phyloP scores from a whole-genome alignment of 2,888 invertebrate species.

The Dendrolimus houi region DNA sequence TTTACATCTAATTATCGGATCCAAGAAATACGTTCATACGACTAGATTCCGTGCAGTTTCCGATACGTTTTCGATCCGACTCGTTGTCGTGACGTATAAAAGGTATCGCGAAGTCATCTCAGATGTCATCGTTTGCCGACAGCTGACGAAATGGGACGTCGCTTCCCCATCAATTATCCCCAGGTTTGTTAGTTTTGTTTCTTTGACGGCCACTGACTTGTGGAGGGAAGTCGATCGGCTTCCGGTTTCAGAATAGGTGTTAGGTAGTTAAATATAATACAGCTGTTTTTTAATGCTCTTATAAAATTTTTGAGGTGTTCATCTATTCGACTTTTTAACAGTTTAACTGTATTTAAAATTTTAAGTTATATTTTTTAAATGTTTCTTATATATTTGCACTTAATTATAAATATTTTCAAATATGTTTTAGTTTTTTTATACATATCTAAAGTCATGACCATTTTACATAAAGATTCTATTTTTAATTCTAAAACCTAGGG shows the following conservation, averaged over 20 bases:
- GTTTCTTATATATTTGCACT: no score
- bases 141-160: constrained; percentile 42
- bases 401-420: no score
- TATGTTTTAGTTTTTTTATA: no score
- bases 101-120: constrained; percentile 24
- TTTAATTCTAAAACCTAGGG: no score
- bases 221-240: constrained; percentile 23
- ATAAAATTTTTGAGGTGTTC: no score
- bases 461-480: no score
- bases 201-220: constrained; percentile 12
- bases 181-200: constrained; percentile 19
- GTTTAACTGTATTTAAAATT: no score
- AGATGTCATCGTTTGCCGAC: constrained; percentile 35
- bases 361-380: no score
- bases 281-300: constrained; percentile 4
- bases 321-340: no score
- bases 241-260: constrained; percentile 34
- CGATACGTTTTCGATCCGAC: constrained; percentile 6
- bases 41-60: not conserved
- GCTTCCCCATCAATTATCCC: constrained; percentile 41
- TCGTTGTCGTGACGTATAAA: constrained; percentile 17
- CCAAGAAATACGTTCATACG: no score
- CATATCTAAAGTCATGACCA: no score
- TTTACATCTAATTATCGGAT: no score
- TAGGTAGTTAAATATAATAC: constrained; percentile 11